These are phyloP conservation scores for Chelonus formosanus DNA, from an alignment of 2,888 invertebrate genomes.

Conservation along the genomic window DNA sequence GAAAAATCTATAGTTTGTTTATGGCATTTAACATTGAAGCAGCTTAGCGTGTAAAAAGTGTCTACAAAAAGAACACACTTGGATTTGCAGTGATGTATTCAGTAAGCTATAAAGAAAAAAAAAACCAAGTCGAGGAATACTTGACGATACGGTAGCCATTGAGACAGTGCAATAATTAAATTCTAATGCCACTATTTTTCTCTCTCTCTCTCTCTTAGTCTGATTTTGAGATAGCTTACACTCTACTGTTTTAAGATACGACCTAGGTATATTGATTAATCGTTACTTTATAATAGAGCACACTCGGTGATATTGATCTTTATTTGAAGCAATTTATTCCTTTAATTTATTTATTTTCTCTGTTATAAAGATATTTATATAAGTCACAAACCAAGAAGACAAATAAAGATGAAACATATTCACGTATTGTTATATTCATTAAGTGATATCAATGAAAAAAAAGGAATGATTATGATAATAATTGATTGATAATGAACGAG, in stretches of 20 bases:
- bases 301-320: conserved; percentile 34
- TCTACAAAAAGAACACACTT: no score
- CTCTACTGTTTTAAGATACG: not conserved
- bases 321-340: conserved; percentile 27
- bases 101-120: conserved; percentile 28
- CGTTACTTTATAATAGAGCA: conserved; percentile 23
- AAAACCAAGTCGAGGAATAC: conserved; percentile 40
- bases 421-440: conserved; percentile 10
- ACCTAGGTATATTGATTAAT: conserved; percentile 9
- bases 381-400: conserved; percentile 4
- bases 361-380: conserved; percentile 12
- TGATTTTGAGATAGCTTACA: conserved; percentile 35
- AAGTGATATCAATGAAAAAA: not conserved
- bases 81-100: no score
- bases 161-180: conserved; percentile 50
- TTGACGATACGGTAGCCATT: conserved; percentile 50
- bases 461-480: conserved; percentile 27
- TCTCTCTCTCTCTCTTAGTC: conserved; percentile 30
- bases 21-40: no score
- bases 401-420: conserved; percentile 3
- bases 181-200: conserved; percentile 28
- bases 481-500: no score
- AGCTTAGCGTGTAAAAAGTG: no score
- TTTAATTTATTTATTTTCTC: conserved; percentile 39
- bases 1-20: no score